A percentile compares a stretch with the other conserved stretches of the same genome.
Evolutionary conservation across 2,888 invertebrate species (phyloP).

Genomic region (Antheraea yamamai): DNA sequence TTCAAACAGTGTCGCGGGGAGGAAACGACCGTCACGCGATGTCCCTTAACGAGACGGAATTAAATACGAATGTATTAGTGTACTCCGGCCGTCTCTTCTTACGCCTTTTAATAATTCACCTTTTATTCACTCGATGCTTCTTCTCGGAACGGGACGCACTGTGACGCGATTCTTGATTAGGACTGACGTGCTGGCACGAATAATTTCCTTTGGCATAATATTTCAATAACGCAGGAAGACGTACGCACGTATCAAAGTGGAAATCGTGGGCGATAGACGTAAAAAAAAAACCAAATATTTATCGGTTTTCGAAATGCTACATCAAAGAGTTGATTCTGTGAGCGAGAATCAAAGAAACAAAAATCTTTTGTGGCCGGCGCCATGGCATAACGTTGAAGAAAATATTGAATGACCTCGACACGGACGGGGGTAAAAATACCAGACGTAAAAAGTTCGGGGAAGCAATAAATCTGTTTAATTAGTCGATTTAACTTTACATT

Average conservation of each 20-base stretch:
- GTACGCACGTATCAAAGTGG: slow-evolving; percentile 24
- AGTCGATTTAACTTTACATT: slow-evolving; percentile 69
- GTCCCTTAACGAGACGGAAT: slow-evolving; percentile 71
- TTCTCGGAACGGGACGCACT: slow-evolving; percentile 59
- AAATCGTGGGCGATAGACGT: slow-evolving; percentile 38
- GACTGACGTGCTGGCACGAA: slow-evolving; percentile 52
- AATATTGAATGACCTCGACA: slow-evolving; percentile 62
- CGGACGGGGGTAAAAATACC: slow-evolving; percentile 61
- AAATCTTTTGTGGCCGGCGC: slow-evolving; percentile 45
- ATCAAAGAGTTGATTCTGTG: slow-evolving; percentile 61
- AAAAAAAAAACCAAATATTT: slow-evolving; percentile 38
- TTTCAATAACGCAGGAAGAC: slow-evolving; percentile 53
- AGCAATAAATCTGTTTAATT: slow-evolving; percentile 77
- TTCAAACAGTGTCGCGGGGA: slow-evolving; percentile 65
- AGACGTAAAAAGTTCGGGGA: slow-evolving; percentile 62
- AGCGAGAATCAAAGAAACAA: slow-evolving; percentile 56
- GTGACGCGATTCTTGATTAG: slow-evolving; percentile 69
- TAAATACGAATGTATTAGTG: slow-evolving; percentile 71
- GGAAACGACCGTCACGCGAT: slow-evolving; percentile 70
- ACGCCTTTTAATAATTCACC: slow-evolving; percentile 63
- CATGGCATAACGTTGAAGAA: slow-evolving; percentile 52
- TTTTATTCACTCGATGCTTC: slow-evolving; percentile 57
- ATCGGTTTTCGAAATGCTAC: slow-evolving; percentile 49
- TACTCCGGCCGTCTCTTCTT: slow-evolving; percentile 50
- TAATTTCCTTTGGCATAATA: slow-evolving; percentile 51